Evolutionary conservation across 2,888 invertebrate species (phyloP).

Genomic region (Agrotis clavis): DNA sequence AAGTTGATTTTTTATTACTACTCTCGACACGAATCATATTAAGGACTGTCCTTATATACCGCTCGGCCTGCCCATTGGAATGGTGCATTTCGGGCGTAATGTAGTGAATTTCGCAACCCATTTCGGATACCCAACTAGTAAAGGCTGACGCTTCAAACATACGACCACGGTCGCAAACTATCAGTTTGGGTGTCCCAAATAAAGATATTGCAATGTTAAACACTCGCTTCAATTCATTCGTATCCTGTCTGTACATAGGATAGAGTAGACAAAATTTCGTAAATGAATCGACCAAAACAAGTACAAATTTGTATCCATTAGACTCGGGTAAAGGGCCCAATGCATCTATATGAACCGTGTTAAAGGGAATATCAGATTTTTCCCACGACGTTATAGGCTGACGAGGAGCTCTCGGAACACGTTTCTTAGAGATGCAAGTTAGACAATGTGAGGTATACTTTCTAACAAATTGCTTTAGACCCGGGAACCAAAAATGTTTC

Average conservation of each 20-base stretch:
- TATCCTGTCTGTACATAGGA: constrained; percentile 44
- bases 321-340: neutral
- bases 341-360: neutral
- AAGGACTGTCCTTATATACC: constrained; percentile 19
- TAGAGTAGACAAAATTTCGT: constrained; percentile 27
- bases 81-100: constrained; percentile 43
- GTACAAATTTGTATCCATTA: neutral
- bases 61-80: constrained; percentile 40
- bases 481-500: neutral
- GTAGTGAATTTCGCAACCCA: constrained; percentile 17
- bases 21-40: constrained; percentile 21
- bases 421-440: constrained; percentile 40
- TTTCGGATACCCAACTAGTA: neutral
- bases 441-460: constrained; percentile 55
- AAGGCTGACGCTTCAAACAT: constrained; percentile 38
- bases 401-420: neutral
- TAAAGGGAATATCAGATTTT: constrained; percentile 35
- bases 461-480: constrained; percentile 23
- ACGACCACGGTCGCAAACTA: constrained; percentile 35
- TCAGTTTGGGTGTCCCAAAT: constrained; percentile 32
- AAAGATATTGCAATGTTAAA: constrained; percentile 44
- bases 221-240: constrained; percentile 34
- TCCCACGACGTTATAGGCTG: neutral
- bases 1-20: neutral
- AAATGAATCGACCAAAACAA: neutral